Evolutionary conservation across 2,888 invertebrate genomes (phyloP).

Genomic region (Drosophila formosana): DNA sequence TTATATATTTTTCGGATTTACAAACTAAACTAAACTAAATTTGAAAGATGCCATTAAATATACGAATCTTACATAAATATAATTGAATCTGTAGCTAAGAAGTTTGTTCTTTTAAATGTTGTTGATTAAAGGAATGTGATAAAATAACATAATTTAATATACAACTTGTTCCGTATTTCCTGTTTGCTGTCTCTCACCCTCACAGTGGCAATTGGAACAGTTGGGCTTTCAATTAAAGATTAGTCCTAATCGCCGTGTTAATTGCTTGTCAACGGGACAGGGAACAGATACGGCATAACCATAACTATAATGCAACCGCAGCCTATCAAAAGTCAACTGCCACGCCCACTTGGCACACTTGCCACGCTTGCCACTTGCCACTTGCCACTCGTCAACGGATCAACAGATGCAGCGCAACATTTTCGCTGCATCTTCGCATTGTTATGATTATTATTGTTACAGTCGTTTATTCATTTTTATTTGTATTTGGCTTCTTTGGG

Average conservation of each 20-base stretch:
- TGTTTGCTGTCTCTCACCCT: too few species aligned
- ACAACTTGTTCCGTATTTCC: too few species aligned
- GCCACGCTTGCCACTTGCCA: constrained; percentile 7
- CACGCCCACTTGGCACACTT: constrained; percentile 67
- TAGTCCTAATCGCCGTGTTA: constrained; percentile 67
- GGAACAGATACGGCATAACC: constrained; percentile 65
- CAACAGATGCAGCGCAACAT: constrained; percentile 74
- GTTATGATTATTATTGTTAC: constrained; percentile 32
- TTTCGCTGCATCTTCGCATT: constrained; percentile 21
- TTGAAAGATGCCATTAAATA: too few species aligned
- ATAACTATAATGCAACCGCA: constrained; percentile 46
- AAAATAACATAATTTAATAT: too few species aligned
- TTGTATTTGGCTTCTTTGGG: constrained; percentile 1
- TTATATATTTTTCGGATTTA: too few species aligned
- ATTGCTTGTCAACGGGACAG: constrained; percentile 63
- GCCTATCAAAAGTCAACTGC: constrained; percentile 50
- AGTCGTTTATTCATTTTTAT: neutral
- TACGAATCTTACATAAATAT: too few species aligned
- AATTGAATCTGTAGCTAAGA: too few species aligned
- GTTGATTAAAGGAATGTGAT: too few species aligned
- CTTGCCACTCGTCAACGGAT: constrained; percentile 17
- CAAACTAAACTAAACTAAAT: too few species aligned
- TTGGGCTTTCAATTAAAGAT: constrained; percentile 64
- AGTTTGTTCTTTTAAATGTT: too few species aligned
- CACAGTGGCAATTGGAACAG: constrained; percentile 54